Conservation (phyloP, 2,797 vertebrate species). For the Chloroceryle amazona region DNA sequence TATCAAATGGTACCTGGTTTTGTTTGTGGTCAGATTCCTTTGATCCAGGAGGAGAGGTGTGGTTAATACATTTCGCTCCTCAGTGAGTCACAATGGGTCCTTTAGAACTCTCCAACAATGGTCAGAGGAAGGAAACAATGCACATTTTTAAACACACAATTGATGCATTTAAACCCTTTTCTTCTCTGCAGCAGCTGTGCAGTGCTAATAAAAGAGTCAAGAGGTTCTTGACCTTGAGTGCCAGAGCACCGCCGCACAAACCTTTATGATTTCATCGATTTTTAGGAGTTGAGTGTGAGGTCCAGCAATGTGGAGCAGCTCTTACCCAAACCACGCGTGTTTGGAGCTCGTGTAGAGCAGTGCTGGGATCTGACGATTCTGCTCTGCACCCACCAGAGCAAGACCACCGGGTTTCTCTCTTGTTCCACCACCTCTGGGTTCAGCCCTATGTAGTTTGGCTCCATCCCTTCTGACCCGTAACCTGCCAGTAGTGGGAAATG, state of each 20-base stretch:
- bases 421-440: not conserved
- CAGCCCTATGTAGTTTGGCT: not conserved
- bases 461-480: rapidly evolving
- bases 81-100: not conserved
- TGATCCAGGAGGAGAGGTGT: not conserved
- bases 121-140: conserved; percentile 9
- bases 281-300: not conserved
- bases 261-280: not conserved
- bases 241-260: not conserved
- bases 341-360: not conserved
- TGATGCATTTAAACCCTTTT: not conserved
- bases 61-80: not conserved
- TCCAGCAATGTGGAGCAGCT: not conserved
- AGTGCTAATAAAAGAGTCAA: not conserved
- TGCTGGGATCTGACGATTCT: not conserved
- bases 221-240: not conserved
- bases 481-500: not conserved
- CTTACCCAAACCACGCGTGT: not conserved
- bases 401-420: not conserved
- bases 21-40: not conserved
- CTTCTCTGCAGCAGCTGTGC: not conserved
- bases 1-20: not conserved
- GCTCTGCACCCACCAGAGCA: not conserved
- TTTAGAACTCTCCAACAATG: not conserved
- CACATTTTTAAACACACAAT: not conserved